Base-by-base conservation (phyloP, 1,140 invertebrate species). In the Mercenaria mercenaria region DNA sequence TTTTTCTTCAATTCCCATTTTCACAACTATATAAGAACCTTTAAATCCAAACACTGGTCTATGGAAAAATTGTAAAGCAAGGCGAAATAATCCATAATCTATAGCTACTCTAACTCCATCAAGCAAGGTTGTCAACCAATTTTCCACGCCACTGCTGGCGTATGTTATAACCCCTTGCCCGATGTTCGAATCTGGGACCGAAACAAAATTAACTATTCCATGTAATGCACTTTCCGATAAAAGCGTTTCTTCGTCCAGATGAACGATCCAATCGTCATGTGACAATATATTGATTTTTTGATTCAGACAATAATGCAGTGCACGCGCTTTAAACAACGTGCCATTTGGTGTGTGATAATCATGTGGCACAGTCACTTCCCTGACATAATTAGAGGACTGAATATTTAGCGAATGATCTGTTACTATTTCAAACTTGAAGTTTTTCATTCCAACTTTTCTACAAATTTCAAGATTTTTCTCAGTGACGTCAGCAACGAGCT, bases 21-120 rank as follows among this genome's bases (percentile, higher is more conserved):
- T 96, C 69, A 97, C 97, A 8, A 95, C 95, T 11, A 96, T 94
- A 89, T 94, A 96, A 1, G 96, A 96, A 13, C 96, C 95, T 89
- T 99, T 99, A 98, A 99, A 99, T 95, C 99, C 99, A 95, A 99
- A 99, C 11, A 99, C 96, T 20, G 99, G 99, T 94, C 98, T 98
- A 95, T 99, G 98, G 94, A 99, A 99, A 94, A 98, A 97, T 77
- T 97, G 97, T 93, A 99, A 99, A 95, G 99, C 98, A 89, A 99
- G 97, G 92, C 99, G 97, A n/a, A 99, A 96, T 95, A 99, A 99
- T 90, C 99, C 99, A 98, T 99, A 99, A 94, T 99, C 98, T 26
- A 93, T 80, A 2, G 90, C 98, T 0, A 99, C 99, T 91, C 99
- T 97, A 96, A 99, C 99, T 93, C 98, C 98, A 95, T 99, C 99